phyloP scores from a whole-genome alignment of 2,888 invertebrate genomes.

The Onchidella celtica region DNA sequence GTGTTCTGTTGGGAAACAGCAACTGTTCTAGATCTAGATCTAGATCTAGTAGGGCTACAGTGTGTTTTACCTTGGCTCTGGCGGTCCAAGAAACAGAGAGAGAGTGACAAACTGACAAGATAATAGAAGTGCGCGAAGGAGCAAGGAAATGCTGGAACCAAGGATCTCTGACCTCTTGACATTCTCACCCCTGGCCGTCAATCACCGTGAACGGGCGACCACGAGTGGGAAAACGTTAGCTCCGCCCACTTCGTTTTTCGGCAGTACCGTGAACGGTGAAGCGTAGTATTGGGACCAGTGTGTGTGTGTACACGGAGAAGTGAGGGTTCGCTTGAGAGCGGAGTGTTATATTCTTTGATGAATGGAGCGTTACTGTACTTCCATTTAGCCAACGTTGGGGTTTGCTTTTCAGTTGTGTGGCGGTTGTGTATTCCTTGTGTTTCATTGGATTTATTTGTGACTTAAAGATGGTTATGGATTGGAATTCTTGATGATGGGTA shows the following conservation, averaged over 20 bases:
- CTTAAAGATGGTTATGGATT: conserved; percentile 18
- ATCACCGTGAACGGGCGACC: background rate
- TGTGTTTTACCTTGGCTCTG: too few species aligned
- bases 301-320: background rate
- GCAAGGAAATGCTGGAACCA: background rate
- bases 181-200: conserved; percentile 6
- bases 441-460: background rate
- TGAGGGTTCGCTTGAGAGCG: background rate
- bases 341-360: background rate
- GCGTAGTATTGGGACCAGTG: background rate
- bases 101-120: too few species aligned
- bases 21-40: too few species aligned
- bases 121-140: background rate
- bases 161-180: background rate
- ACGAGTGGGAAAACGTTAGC: conserved; percentile 22
- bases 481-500: conserved; percentile 64
- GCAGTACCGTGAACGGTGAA: conserved; percentile 5
- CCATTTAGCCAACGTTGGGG: background rate
- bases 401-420: conserved; percentile 1
- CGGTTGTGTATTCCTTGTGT: background rate
- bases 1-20: too few species aligned
- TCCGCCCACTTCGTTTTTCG: conserved; percentile 22
- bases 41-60: too few species aligned
- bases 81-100: too few species aligned
- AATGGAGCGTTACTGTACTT: background rate